These are phyloP conservation scores for Sinohyriopsis cumingii DNA, from an alignment of 2,888 invertebrate genomes.

Conservation along the genomic window DNA sequence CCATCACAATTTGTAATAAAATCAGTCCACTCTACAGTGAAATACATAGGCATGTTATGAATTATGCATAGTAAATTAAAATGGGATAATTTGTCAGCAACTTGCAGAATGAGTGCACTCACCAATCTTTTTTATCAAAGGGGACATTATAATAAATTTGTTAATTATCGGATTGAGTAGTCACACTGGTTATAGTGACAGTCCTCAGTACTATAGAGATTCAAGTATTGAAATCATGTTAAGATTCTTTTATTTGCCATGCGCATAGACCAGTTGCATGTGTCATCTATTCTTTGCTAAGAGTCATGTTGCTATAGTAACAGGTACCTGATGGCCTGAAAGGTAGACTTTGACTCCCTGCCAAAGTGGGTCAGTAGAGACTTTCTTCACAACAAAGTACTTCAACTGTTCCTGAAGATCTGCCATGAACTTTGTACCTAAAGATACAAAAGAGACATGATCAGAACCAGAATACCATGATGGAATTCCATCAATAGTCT, in stretches of 20 bases:
- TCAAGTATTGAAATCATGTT: not conserved
- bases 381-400: constrained; percentile 88
- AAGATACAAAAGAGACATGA: constrained; percentile 3
- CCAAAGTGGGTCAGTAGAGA: constrained; percentile 88
- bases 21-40: too few species aligned
- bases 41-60: too few species aligned
- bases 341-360: constrained; percentile 87
- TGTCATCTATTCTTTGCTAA: too few species aligned
- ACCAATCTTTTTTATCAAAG: not conserved
- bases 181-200: not conserved
- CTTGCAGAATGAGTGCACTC: not conserved
- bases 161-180: not conserved
- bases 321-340: constrained; percentile 90
- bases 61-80: not conserved
- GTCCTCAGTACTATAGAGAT: not conserved
- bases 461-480: too few species aligned
- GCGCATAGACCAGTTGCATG: too few species aligned
- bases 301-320: too few species aligned
- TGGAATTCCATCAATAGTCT: too few species aligned
- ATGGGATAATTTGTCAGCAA: constrained; percentile 1
- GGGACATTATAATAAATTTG: not conserved
- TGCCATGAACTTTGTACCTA: constrained; percentile 86
- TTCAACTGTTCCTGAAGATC: constrained; percentile 88
- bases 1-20: too few species aligned
- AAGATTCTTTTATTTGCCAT: too few species aligned